Conservation (phyloP, 2,113 vertebrate genomes). For the Forbesichthys papilliferus region DNA sequence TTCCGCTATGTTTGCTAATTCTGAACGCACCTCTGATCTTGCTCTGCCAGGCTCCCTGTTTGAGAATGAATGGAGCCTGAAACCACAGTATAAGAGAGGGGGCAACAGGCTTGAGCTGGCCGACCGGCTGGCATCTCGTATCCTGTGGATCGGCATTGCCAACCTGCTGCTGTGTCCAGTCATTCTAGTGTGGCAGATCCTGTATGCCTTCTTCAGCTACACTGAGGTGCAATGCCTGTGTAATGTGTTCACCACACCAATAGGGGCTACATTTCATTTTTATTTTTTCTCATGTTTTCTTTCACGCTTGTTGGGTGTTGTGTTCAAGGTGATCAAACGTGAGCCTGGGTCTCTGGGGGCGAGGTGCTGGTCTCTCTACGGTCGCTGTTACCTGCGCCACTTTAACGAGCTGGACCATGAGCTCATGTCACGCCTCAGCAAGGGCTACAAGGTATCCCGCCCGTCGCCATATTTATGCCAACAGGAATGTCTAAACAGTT, state of each 20-base stretch:
- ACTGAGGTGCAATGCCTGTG: constrained; percentile 74
- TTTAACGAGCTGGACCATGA: constrained; percentile 98
- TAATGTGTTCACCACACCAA: background rate
- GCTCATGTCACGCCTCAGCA: constrained; percentile 93
- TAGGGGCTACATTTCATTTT: background rate
- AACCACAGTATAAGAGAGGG: constrained; percentile 91
- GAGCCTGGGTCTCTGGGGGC: constrained; percentile 95
- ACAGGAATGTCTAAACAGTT: background rate
- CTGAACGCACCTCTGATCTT: background rate
- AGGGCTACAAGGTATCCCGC: constrained; percentile 86
- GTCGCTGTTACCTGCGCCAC: constrained; percentile 95
- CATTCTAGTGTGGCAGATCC: constrained; percentile 98
- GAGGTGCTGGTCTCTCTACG: constrained; percentile 96
- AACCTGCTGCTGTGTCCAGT: constrained; percentile 96
- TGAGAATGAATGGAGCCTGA: constrained; percentile 96
- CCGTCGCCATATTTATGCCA: background rate
- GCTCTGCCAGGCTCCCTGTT: constrained; percentile 85
- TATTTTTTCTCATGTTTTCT: background rate
- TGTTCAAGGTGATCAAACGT: constrained; percentile 84
- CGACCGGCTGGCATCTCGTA: constrained; percentile 90
- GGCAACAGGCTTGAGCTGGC: constrained; percentile 91
- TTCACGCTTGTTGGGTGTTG: background rate
- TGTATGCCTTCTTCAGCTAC: constrained; percentile 98
- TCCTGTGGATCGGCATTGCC: constrained; percentile 95
- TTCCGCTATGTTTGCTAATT: background rate